Base-by-base conservation (phyloP, 2,888 invertebrate species). In the Ichneumoninae sp. region DNA sequence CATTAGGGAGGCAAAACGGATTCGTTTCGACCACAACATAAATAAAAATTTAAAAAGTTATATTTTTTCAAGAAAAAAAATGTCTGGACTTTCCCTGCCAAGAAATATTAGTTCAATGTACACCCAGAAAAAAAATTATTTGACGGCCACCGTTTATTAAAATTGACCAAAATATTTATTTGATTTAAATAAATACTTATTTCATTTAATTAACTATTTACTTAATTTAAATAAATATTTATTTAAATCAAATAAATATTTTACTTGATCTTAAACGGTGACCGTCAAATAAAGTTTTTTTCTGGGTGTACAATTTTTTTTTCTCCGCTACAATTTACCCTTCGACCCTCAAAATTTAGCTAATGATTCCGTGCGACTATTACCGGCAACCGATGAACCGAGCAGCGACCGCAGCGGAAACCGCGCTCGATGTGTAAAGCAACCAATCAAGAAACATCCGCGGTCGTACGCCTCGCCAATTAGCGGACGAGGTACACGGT, bases 401-500 rank as follows among this genome's bases (percentile, higher is more conserved):
- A 47, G 68, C 63, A 4, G 10, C 30, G 22, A 52, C 8, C 76
- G 50, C 66, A 66, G 70, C 75, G 26, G 60, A 60, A 57, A 36
- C 40, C 16, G 40, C 50, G 69, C 44, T 76, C 33, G 33, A 6
- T 16, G 63, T 63, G 63, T 33, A 33, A 30, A 63, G 30, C 63
- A 33, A 63, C 63, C 30, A 33, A 26, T 57, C 78, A 63, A 71
- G 52, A 63, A 36, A 68, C 60, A 44, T 52, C 73, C 63, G 70
- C 63, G 16, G 65, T 74, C 52, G 26, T 63, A 74, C 63, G 73
- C 69, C 73, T 74, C 60, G 54, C 73, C 81, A 82, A 81, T 82
- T 82, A 84, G 77, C 40, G 65, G 13, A 57, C 57, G 57, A 57
- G 22, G 26, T 57, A 57, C 57, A 26, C 22, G 26, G 13, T 10